Evolutionary conservation across 1,140 invertebrate genomes (phyloP), one percentile per base, ranked within the genome.

Genomic region (Kradibia gibbosae): DNA sequence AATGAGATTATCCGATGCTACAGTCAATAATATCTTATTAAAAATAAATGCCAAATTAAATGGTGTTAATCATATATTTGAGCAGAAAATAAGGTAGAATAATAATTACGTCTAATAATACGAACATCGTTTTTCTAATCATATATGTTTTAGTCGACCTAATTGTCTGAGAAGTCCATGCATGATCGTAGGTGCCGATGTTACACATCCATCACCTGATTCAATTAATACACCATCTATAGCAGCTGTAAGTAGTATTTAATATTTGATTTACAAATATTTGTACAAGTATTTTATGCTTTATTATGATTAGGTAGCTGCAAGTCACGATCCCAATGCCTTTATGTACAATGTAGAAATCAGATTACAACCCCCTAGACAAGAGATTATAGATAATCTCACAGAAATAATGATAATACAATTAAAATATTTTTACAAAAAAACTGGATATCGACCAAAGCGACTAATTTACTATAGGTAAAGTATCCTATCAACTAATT

Each of bases 1-100:
- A 7, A 42, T 31, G 2, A 76, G 48, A 1, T 78, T 88, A 92
- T 80, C 90, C 83, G 36, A 81, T 13, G 87, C 92, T 5, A 92
- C 93, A 0, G 86, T 93, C n/a, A 85, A 88, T 0, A 98, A 98
- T 87, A 94, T 98, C 82, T 88, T 97, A 22, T 88, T 97, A 0
- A 98, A 98, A 92, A 93, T 98, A 0, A 96, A 96, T 88, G 94
- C 96, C 0, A 98, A 98, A 89, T 85, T 98, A 48, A 96, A 96
- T 89, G 96, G 96, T 0, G 91, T 94, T 0, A 98, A 98, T 91
- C 95, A 97, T 86, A 90, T 87, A 22, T 85, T 97, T 25, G 0
- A 55, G 88, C 4, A 88, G 89, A 13, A 0, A 1, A 13, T 10
- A 17, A 80, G 62, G 84, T 87, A 78, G 82, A 57, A 48, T 81